These are phyloP conservation scores for Cebus imitator DNA, from an alignment of 2,113 vertebrate genomes.

Conservation along the genomic window DNA sequence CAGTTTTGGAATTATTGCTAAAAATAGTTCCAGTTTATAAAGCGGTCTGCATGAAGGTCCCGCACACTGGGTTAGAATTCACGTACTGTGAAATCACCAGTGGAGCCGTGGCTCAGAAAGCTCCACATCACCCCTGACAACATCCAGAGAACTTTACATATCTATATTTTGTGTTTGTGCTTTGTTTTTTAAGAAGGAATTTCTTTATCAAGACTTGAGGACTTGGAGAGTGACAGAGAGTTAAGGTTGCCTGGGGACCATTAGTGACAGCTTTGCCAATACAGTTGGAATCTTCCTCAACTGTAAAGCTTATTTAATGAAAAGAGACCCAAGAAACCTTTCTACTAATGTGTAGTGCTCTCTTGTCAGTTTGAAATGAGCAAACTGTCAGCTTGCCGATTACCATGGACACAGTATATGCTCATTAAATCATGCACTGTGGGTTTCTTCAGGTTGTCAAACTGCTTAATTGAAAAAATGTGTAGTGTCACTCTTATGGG, in stretches of 20 bases:
- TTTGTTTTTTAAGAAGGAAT: conserved; percentile 25
- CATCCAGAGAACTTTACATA: neutral
- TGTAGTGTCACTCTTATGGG: conserved; percentile 22
- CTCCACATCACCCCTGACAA: neutral
- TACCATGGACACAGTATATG: conserved; percentile 56
- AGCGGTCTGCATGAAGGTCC: neutral
- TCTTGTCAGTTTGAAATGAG: conserved; percentile 57
- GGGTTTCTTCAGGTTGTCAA: conserved; percentile 64
- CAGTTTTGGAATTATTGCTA: neutral
- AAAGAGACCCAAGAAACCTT: conserved; percentile 43
- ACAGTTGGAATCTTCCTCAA: conserved; percentile 32
- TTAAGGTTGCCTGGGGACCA: neutral
- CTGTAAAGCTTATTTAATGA: conserved; percentile 62
- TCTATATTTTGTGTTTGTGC: neutral
- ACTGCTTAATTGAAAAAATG: conserved; percentile 67
- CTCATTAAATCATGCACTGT: conserved; percentile 63
- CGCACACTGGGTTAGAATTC: neutral
- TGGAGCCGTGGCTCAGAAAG: neutral
- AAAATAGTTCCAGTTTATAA: neutral
- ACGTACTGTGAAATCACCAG: neutral
- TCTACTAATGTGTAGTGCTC: conserved; percentile 49
- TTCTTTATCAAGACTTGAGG: neutral
- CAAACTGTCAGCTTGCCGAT: conserved; percentile 35
- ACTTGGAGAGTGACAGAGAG: conserved; percentile 53
- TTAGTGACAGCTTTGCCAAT: conserved; percentile 48